Base-by-base conservation (phyloP, 2,113 vertebrate species). In the Tautogolabrus adspersus region DNA sequence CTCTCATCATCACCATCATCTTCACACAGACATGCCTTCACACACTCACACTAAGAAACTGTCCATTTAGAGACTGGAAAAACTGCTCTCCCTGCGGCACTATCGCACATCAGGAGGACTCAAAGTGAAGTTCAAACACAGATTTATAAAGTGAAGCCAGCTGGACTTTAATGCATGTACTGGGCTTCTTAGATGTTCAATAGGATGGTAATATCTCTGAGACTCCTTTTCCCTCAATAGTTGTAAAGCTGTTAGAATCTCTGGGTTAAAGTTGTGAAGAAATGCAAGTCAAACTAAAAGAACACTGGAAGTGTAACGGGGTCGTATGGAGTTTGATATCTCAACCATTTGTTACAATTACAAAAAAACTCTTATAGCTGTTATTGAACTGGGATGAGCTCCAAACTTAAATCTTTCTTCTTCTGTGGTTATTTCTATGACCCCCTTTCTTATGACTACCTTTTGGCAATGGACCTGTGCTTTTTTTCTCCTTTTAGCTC, bases 21-120 rank as follows among this genome's bases (percentile, higher is more conserved):
- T 57, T 75, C 69, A 57, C 42, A 52, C 44, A 66, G 55, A 70
- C 55, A 72, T 5, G 22, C 13, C 42, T 10, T 49, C n/a, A 37
- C 22, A 40, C 6, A 44, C 59, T 73, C 60, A 64, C 16, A 58
- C 18, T 15, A 67, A 49, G 38, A 72, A 78, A 69, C 21, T 23
- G 44, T 74, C 69, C 78, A 71, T 72, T 73, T 49, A 82, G 13
- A 68, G 15, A 42, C 23, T 59, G 69, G 70, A 73, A 72, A 66
- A 82, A 64, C 72, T 63, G 55, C 66, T 1, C 63, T 86, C 76
- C 71, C 84, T 76, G 52, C 30, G 81, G 82, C 63, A 62, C 46
- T 30, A 58, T 79, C 68, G 72, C 61, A 82, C 60, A 68, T 54
- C 66, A 59, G 77, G 34, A 72, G 47, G n/a, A 46, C 75, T 86